These are phyloP conservation scores for Pomacea maculata DNA, from an alignment of 1,140 invertebrate genomes.

Conservation along the genomic window DNA sequence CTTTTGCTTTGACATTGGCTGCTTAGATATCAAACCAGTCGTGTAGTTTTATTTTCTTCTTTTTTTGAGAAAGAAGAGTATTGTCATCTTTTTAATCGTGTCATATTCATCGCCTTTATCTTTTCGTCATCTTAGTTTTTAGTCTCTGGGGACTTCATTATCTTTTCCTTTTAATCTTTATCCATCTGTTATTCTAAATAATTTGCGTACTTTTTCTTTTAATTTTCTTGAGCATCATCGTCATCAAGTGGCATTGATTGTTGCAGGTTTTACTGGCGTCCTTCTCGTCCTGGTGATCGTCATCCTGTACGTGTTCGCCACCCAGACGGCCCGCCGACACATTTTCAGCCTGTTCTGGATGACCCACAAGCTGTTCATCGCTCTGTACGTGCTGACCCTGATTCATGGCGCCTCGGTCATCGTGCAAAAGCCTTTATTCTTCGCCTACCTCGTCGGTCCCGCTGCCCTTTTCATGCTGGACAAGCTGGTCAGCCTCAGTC, in stretches of 20 bases:
- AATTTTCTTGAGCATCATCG: neutral
- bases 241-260: constrained; percentile 13
- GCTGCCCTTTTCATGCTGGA: constrained; percentile 90
- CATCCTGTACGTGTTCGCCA: constrained; percentile 97
- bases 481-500: constrained; percentile 84
- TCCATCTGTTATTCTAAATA: neutral
- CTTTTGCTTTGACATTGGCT: too few species aligned
- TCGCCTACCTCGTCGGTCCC: constrained; percentile 95
- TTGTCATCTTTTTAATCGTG: too few species aligned
- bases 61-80: too few species aligned
- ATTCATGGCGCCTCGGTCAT: constrained; percentile 94
- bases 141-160: neutral
- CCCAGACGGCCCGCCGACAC: constrained; percentile 91
- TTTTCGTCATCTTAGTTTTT: neutral
- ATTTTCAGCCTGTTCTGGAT: constrained; percentile 81
- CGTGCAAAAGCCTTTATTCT: constrained; percentile 83
- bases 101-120: too few species aligned
- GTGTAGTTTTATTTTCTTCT: too few species aligned
- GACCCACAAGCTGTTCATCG: constrained; percentile 92
- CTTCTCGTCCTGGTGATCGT: constrained; percentile 84
- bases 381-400: constrained; percentile 88
- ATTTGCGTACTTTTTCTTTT: neutral
- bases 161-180: neutral
- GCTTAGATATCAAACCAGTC: too few species aligned
- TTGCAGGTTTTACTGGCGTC: constrained; percentile 91